Evolutionary conservation across 2,888 invertebrate genomes (phyloP).

Genomic region (Vesta saturnalis): DNA sequence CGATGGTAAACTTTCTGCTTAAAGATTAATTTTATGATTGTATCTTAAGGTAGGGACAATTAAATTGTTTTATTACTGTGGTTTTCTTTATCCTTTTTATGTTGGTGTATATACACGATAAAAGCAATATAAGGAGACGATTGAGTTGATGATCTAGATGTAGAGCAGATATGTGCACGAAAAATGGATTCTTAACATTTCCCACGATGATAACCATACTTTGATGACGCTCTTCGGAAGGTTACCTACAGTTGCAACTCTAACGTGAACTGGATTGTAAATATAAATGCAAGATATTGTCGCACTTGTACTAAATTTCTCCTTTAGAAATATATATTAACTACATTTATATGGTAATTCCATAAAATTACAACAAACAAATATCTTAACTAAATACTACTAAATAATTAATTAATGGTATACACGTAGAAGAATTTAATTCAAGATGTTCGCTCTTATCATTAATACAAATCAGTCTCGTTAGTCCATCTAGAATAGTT

Average conservation of each 20-base stretch:
- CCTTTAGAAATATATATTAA: conserved; percentile 20
- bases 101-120: conserved; percentile 12
- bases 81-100: conserved; percentile 10
- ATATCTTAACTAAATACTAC: conserved; percentile 5
- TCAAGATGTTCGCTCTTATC: conserved; percentile 19
- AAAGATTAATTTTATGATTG: background rate
- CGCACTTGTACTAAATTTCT: conserved; percentile 11
- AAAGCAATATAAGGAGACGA: conserved; percentile 25
- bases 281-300: conserved; percentile 12
- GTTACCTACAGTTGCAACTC: conserved; percentile 20
- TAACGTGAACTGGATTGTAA: conserved; percentile 28
- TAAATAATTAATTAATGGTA: conserved; percentile 18
- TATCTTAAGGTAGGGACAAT: background rate
- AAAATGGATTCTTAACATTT: conserved; percentile 29
- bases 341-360: conserved; percentile 12
- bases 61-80: conserved; percentile 5
- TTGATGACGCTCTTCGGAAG: conserved; percentile 27
- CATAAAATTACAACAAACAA: background rate
- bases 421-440: conserved; percentile 16
- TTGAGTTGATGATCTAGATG: conserved; percentile 26
- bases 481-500: conserved; percentile 20
- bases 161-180: conserved; percentile 26
- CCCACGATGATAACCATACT: conserved; percentile 28
- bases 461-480: conserved; percentile 1
- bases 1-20: background rate